Percentiles rank a stretch among this genome's conserved stretches.
These are phyloP conservation scores for Regulus satrapa DNA, from an alignment of 2,113 vertebrate genomes.

Conservation along the genomic window DNA sequence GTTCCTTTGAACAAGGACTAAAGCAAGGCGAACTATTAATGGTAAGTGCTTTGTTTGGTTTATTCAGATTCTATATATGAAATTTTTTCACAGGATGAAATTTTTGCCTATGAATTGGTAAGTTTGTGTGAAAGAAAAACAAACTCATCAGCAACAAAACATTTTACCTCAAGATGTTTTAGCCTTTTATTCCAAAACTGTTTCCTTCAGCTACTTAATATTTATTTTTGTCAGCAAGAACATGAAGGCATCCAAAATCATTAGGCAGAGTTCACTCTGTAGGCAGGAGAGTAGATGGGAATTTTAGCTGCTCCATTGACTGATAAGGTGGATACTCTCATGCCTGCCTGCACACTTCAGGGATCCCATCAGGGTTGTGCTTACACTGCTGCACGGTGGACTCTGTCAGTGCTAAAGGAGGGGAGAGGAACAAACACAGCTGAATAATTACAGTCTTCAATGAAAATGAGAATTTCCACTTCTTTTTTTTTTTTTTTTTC, in stretches of 20 bases:
- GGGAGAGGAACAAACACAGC: background rate
- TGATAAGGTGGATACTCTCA: background rate
- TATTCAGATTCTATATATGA: background rate
- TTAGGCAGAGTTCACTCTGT: background rate
- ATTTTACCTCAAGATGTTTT: background rate
- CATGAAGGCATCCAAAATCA: background rate
- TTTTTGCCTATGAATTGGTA: background rate
- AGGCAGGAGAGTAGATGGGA: background rate
- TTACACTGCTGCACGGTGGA: accelerated
- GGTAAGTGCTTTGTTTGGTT: background rate
- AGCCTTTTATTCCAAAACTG: background rate
- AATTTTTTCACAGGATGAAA: background rate
- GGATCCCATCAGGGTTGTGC: background rate
- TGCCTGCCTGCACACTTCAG: background rate
- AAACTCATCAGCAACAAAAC: background rate
- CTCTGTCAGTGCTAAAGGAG: background rate
- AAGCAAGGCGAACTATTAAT: background rate
- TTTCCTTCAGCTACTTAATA: background rate
- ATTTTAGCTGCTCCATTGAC: background rate
- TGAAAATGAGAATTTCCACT: background rate
- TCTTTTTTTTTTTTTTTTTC: background rate
- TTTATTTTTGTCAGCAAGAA: background rate
- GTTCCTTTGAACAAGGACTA: background rate
- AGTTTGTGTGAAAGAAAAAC: background rate
- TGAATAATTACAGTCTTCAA: background rate